Evolutionary conservation across 2,888 invertebrate genomes (phyloP).

Genomic region (Pilophorus perplexus): DNA sequence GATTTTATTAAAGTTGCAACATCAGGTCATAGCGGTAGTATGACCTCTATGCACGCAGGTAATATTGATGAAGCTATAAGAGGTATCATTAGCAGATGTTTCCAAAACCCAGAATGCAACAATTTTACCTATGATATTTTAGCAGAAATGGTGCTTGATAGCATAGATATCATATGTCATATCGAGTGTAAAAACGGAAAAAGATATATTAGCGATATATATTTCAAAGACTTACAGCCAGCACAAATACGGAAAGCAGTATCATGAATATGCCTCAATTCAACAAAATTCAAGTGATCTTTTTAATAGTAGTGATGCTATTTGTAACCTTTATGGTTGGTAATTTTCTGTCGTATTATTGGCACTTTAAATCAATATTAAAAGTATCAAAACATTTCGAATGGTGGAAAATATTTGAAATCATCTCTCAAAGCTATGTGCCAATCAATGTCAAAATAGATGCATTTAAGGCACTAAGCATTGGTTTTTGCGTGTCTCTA

Average conservation of each 20-base stretch:
- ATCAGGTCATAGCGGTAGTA: constrained; percentile 4
- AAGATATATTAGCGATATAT: background rate
- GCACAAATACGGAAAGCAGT: background rate
- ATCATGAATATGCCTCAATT: background rate
- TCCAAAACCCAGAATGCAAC: background rate
- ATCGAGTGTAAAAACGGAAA: background rate
- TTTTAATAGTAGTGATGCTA: background rate
- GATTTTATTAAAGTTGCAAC: background rate
- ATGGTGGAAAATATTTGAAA: background rate
- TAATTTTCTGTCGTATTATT: background rate
- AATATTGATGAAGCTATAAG: background rate
- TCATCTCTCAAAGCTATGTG: background rate
- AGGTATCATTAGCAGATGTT: background rate
- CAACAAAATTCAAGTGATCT: background rate
- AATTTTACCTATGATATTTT: background rate
- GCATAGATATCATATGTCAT: background rate
- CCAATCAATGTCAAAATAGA: background rate
- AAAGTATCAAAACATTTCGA: background rate
- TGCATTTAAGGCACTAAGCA: background rate
- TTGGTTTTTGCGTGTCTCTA: background rate
- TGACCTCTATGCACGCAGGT: constrained; percentile 10
- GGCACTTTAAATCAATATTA: background rate
- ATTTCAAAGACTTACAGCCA: background rate
- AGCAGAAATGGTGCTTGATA: background rate
- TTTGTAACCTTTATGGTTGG: background rate